phyloP scores from a whole-genome alignment of 2,888 invertebrate species.

The Callosobruchus maculatus region DNA sequence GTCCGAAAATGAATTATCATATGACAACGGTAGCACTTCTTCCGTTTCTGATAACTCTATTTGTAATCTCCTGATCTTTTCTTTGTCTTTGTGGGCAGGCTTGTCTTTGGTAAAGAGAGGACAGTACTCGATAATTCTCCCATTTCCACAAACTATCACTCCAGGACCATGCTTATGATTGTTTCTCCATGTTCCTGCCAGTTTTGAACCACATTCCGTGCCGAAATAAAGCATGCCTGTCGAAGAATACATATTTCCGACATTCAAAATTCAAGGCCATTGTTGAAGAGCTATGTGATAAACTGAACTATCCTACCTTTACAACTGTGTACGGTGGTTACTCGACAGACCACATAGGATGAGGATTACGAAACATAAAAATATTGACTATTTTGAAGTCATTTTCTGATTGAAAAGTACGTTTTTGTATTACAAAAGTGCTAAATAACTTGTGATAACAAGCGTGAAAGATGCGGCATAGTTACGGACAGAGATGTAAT shows the following conservation, averaged over 20 bases:
- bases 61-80: not conserved
- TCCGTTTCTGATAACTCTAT: not conserved
- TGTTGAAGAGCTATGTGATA: too few species aligned
- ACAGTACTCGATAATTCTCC: slow-evolving; percentile 50
- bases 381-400: too few species aligned
- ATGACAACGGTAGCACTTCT: not conserved
- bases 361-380: too few species aligned
- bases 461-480: too few species aligned
- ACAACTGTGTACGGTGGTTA: too few species aligned
- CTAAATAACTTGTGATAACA: too few species aligned
- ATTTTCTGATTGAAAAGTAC: too few species aligned
- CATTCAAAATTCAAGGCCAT: too few species aligned
- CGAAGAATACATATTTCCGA: not conserved
- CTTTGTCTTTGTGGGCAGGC: slow-evolving; percentile 34
- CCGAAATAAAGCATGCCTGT: slow-evolving; percentile 51
- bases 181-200: slow-evolving; percentile 55
- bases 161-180: slow-evolving; percentile 59
- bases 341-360: too few species aligned
- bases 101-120: slow-evolving; percentile 55
- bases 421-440: too few species aligned
- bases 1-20: not conserved
- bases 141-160: slow-evolving; percentile 56
- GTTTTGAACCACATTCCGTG: slow-evolving; percentile 53
- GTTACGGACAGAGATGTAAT: too few species aligned
- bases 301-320: too few species aligned